A percentile compares a stretch with the other conserved stretches of the same genome.
Evolutionary conservation across 1,140 invertebrate genomes (phyloP).

Genomic region (Phthorimaea operculella): DNA sequence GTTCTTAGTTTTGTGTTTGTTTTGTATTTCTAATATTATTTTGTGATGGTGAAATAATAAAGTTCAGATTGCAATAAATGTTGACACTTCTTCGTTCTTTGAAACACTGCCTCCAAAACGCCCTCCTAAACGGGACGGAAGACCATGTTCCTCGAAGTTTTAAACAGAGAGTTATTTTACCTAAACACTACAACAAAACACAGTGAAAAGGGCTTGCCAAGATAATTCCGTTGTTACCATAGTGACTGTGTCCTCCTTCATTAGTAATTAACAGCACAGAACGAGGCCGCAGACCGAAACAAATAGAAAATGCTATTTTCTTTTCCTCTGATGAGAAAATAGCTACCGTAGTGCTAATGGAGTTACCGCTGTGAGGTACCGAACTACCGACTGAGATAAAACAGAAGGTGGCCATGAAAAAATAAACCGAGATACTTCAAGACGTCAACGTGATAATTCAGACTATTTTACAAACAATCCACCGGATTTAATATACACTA

Average conservation of each 20-base stretch:
- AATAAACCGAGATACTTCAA: slow-evolving; percentile 37
- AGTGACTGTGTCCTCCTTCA: not conserved
- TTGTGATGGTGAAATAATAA: too few species aligned
- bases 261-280: slow-evolving; percentile 1
- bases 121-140: too few species aligned
- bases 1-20: too few species aligned
- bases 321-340: slow-evolving; percentile 28
- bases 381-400: slow-evolving; percentile 52
- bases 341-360: slow-evolving; percentile 28
- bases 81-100: too few species aligned
- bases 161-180: too few species aligned
- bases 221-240: too few species aligned
- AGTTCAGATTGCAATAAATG: too few species aligned
- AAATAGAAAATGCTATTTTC: slow-evolving; percentile 10
- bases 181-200: too few species aligned
- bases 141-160: too few species aligned
- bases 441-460: slow-evolving; percentile 14
- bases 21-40: too few species aligned
- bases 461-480: slow-evolving; percentile 23
- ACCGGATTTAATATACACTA: not conserved
- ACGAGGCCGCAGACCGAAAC: not conserved
- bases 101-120: too few species aligned
- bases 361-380: slow-evolving; percentile 54
- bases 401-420: slow-evolving; percentile 49
- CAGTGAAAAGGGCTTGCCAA: too few species aligned